Evolutionary conservation across 2,797 vertebrate species (phyloP), one percentile per base, ranked within the genome.

Genomic region (Pseudopleuronectes americanus): DNA sequence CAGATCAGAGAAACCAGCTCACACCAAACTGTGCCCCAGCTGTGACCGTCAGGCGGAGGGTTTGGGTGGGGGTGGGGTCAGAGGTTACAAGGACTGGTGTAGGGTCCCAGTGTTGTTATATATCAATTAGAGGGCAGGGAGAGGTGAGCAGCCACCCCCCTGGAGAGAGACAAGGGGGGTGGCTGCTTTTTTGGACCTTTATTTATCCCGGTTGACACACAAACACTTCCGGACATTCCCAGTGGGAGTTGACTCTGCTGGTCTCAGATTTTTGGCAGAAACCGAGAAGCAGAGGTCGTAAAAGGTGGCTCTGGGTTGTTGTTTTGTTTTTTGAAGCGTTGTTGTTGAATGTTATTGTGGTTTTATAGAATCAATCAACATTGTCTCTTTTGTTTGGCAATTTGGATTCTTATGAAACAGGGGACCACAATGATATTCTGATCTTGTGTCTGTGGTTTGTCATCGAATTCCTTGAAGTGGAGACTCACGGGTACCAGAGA

Each of bases 51-150:
- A 90, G 43, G 43, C 43, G 43, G 43, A 91, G 78, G 91, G 81
- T 75, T 28, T 22, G 7, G 38, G 19, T 1, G 69, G 56, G 12
- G 56, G 12, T 10, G 74, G 16, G 80, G 79, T 86, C 84, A 81
- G 47, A 80, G 85, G 85, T 88, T 85, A 76, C 26, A 8, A 61
- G 81, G 69, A 74, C 84, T 21, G 90, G 79, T 91, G 81, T 89
- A 91, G 74, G 82, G 77, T 87, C 81, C 24, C 63, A 71, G 87
- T 93, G 94, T 81, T 92, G 92, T 93, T 96, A 94, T 96, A 94
- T 94, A 93, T 95, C 95, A 97, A 96, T 96, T 96, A 94, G 91
- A 80, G 67, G 70, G 24, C 60, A 65, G 38, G 47, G 54, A 63
- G 70, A 80, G 61, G 73, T 73, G 71, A 47, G 69, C 51, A 69